Percentiles rank a stretch among this genome's conserved stretches.
phyloP scores from a whole-genome alignment of 2,888 invertebrate genomes.

The Cepaea hortensis region DNA sequence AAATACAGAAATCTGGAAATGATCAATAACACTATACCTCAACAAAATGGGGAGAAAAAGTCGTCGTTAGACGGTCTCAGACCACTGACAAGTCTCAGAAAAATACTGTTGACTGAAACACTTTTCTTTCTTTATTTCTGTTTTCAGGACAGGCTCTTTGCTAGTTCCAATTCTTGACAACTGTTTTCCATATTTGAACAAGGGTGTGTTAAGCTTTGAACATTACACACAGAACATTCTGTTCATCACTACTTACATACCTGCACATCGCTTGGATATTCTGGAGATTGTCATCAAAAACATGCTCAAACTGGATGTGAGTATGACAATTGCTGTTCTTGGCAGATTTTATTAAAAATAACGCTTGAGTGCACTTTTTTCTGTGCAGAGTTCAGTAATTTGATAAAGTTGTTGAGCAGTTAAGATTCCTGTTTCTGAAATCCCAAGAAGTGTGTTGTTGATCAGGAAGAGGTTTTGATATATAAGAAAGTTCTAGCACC shows the following conservation, averaged over 20 bases:
- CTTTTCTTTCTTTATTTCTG: slow-evolving; percentile 25
- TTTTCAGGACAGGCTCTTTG: slow-evolving; percentile 83
- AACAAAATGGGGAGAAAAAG: too few relatives aligned
- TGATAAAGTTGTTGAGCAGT: too few relatives aligned
- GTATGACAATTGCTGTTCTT: slow-evolving; percentile 33
- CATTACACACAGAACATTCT: slow-evolving; percentile 88
- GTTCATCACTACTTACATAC: slow-evolving; percentile 85
- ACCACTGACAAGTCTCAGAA: too few relatives aligned
- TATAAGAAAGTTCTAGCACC: too few relatives aligned
- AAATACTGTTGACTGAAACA: too few relatives aligned
- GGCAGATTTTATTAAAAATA: not conserved
- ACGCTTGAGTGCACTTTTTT: not conserved
- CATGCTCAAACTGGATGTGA: slow-evolving; percentile 78
- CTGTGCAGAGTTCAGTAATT: not conserved
- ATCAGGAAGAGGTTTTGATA: too few relatives aligned
- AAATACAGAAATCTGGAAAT: too few relatives aligned
- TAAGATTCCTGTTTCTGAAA: too few relatives aligned
- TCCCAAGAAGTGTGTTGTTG: too few relatives aligned
- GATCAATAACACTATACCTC: too few relatives aligned
- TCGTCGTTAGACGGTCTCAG: too few relatives aligned
- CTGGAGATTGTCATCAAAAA: slow-evolving; percentile 86
- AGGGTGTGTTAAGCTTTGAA: slow-evolving; percentile 83
- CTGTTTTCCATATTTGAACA: slow-evolving; percentile 87
- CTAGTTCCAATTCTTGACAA: slow-evolving; percentile 82
- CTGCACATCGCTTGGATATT: slow-evolving; percentile 83